Base-by-base conservation (phyloP, 2,797 vertebrate species). In the Neosilurus mollespiculum region DNA sequence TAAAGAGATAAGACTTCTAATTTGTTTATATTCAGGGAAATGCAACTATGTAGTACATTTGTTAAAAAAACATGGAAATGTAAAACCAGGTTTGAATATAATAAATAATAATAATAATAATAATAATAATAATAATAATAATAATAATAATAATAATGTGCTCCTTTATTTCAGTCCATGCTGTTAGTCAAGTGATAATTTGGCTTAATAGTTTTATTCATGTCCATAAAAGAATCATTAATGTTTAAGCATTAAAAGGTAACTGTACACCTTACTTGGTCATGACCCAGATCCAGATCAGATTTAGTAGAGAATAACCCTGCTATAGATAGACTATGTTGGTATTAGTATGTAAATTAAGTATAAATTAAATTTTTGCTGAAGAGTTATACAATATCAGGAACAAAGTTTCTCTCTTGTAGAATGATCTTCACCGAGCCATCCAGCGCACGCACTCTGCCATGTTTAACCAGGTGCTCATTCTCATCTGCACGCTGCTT, bases 391-490 rank as follows among this genome's bases (percentile, higher is more conserved):
- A 37, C 18, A n/a, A 9, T 30, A 20, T 4, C n/a, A 73, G 22
- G n/a, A 80, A 56, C 30, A 34, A 15, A 58, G 65, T 51, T 62
- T 58, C 49, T 82, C 86, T 37, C 20, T 49, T 78, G 11, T 88
- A 96, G 95, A 96, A 96, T 84, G 95, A 96, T 88, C 93, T 96
- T 84, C 95, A 96, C 61, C 94, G 95, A 58, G 95, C 95, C 87
- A 96, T 96, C 77, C 95, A 96, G 92, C 93, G 95, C 87, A 96
- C 94, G 1, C 95, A 96, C 91, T 96, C 95, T 0, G 95, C 95
- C 89, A 96, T 96, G 95, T 96, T 96, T 90, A 96, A 96, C 92
- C 95, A 96, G 87, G 95, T 96, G 79, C 93, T 96, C 88, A 95
- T 96, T 89, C 94, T 96, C 89, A 95, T 96, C 91, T 96, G 95